Evolutionary conservation across 2,888 invertebrate species (phyloP).

Genomic region (Cremastobaeus sp.): DNA sequence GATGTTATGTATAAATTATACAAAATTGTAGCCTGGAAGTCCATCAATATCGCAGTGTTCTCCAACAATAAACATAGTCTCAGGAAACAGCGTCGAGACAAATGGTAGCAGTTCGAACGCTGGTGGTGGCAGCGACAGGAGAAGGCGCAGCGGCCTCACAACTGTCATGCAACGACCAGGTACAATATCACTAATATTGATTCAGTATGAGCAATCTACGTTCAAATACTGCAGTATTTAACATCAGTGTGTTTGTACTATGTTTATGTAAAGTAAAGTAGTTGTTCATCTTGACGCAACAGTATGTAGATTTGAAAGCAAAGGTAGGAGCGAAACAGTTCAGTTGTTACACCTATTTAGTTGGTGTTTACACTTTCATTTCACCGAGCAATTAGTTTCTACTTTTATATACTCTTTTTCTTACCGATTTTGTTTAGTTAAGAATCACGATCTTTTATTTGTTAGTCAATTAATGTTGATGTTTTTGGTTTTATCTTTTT

Average conservation of each 20-base stretch:
- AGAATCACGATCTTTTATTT: constrained; percentile 1
- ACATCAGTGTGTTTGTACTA: constrained; percentile 54
- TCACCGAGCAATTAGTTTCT: constrained; percentile 21
- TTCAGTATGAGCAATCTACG: not conserved
- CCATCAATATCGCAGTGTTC: constrained; percentile 77
- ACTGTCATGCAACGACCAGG: constrained; percentile 94
- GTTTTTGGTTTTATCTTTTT: constrained; percentile 70
- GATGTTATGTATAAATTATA: too few species aligned
- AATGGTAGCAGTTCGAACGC: constrained; percentile 79
- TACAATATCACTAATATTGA: too few species aligned
- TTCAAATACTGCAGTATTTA: constrained; percentile 13
- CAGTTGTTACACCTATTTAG: constrained; percentile 27
- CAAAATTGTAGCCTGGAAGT: constrained; percentile 76
- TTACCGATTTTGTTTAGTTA: not conserved
- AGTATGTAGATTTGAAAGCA: constrained; percentile 23
- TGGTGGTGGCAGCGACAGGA: constrained; percentile 81
- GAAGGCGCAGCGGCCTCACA: constrained; percentile 88
- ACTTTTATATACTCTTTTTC: not conserved
- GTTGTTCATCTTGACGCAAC: constrained; percentile 31
- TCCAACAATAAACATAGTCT: constrained; percentile 74
- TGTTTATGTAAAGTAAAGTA: constrained; percentile 53
- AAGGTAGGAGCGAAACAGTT: constrained; percentile 40
- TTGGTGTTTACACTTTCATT: constrained; percentile 42
- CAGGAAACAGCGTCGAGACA: constrained; percentile 70
- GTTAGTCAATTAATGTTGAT: constrained; percentile 46